Percentiles rank a stretch among this genome's conserved stretches.
Evolutionary conservation across 2,113 vertebrate genomes (phyloP).

Genomic region (Pyxicephalus adspersus): DNA sequence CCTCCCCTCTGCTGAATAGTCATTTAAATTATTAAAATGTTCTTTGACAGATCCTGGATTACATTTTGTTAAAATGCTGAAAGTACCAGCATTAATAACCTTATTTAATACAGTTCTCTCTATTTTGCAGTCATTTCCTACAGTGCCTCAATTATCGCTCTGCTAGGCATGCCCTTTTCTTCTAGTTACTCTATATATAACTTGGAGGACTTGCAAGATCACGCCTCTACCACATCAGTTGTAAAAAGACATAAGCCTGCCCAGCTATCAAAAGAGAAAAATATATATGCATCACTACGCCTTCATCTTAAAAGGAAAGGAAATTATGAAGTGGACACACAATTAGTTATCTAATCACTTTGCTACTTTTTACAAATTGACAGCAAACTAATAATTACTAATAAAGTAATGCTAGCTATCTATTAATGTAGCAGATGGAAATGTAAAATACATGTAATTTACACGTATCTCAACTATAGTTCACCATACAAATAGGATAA

Average conservation of each 20-base stretch:
- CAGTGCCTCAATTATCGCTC: constrained; percentile 23
- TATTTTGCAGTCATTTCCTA: constrained; percentile 4
- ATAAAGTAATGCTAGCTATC: too few relatives aligned
- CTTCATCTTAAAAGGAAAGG: too few relatives aligned
- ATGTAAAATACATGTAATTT: too few relatives aligned
- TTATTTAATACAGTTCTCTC: constrained; percentile 11
- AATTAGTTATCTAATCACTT: too few relatives aligned
- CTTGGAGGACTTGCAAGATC: constrained; percentile 13
- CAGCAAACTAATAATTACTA: too few relatives aligned
- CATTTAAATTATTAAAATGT: constrained; percentile 33
- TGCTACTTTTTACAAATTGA: too few relatives aligned
- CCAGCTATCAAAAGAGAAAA: background rate
- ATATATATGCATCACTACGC: background rate
- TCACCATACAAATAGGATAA: too few relatives aligned
- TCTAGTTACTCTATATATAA: constrained; percentile 23
- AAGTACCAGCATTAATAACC: constrained; percentile 4
- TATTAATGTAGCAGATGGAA: too few relatives aligned
- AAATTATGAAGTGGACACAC: too few relatives aligned
- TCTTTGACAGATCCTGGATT: constrained; percentile 20
- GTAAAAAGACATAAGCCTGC: constrained; percentile 4
- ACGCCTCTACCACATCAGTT: constrained; percentile 11
- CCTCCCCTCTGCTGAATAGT: background rate
- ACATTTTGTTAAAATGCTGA: constrained; percentile 34
- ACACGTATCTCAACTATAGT: too few relatives aligned
- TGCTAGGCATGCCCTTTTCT: constrained; percentile 14